Conservation (phyloP, 2,888 invertebrate species). For the Diarsia rubi region DNA sequence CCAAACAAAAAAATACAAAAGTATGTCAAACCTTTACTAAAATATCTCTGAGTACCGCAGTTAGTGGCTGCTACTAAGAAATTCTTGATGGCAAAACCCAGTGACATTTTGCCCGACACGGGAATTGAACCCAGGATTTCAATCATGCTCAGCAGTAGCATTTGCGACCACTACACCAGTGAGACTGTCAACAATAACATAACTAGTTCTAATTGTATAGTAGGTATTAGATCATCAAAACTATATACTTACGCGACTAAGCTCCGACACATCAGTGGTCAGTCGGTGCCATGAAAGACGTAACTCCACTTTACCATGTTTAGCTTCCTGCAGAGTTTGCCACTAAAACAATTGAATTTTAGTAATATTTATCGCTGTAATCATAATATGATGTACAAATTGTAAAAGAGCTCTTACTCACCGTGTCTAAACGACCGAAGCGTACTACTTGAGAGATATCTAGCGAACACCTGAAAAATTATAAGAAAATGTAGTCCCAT, state of each 20-base stretch:
- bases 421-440: constrained; percentile 85
- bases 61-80: too few relatives aligned
- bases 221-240: not conserved
- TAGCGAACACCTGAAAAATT: constrained; percentile 82
- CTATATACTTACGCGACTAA: constrained; percentile 92
- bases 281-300: constrained; percentile 97
- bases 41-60: too few relatives aligned
- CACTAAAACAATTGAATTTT: constrained; percentile 91
- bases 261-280: constrained; percentile 93
- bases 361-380: not conserved
- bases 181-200: too few relatives aligned
- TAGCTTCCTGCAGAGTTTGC: constrained; percentile 98
- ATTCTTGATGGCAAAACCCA: too few relatives aligned
- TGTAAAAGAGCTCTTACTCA: constrained; percentile 68
- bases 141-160: too few relatives aligned
- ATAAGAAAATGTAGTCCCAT: constrained; percentile 31
- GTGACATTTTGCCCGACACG: too few relatives aligned
- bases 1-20: too few relatives aligned
- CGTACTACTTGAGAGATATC: constrained; percentile 88
- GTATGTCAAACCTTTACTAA: too few relatives aligned
- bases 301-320: constrained; percentile 98
- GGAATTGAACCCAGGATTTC: too few relatives aligned
- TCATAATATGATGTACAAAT: not conserved
- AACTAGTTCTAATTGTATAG: not conserved
- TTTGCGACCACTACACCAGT: too few relatives aligned